These are phyloP conservation scores for Atrichornis clamosus DNA, from an alignment of 2,113 vertebrate species.

Conservation along the genomic window DNA sequence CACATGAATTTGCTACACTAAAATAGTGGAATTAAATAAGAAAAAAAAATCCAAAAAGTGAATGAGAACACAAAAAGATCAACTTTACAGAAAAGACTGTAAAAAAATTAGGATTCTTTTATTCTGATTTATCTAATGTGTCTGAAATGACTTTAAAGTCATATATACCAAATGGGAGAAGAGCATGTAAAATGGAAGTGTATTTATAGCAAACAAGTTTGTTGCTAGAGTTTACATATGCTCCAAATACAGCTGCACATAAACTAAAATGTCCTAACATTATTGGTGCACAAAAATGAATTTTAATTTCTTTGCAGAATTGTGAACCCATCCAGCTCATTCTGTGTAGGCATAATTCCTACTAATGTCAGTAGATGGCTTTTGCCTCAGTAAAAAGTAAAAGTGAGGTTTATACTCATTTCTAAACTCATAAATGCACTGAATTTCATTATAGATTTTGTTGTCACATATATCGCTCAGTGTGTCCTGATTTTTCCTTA, in stretches of 20 bases:
- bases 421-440: constrained; percentile 46
- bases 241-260: constrained; percentile 45
- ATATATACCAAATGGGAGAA: constrained; percentile 68
- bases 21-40: constrained; percentile 32
- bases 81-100: constrained; percentile 52
- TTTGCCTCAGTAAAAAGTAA: constrained; percentile 36
- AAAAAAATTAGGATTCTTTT: constrained; percentile 36
- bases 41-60: constrained; percentile 63
- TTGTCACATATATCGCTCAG: constrained; percentile 38
- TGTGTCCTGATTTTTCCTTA: constrained; percentile 41
- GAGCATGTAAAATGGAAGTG: not conserved
- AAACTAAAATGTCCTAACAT: constrained; percentile 41
- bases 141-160: constrained; percentile 47
- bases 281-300: constrained; percentile 49
- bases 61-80: constrained; percentile 68
- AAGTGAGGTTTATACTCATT: constrained; percentile 42
- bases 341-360: constrained; percentile 8
- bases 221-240: constrained; percentile 53
- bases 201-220: constrained; percentile 29
- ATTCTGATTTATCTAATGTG: constrained; percentile 9
- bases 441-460: constrained; percentile 32
- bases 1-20: constrained; percentile 61
- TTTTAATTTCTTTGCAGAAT: constrained; percentile 40
- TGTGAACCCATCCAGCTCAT: constrained; percentile 3
- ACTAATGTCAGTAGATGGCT: constrained; percentile 7